A percentile compares a stretch with the other conserved stretches of the same genome.
Evolutionary conservation across 2,113 vertebrate genomes (phyloP).

Genomic region (Thomomys bottae): DNA sequence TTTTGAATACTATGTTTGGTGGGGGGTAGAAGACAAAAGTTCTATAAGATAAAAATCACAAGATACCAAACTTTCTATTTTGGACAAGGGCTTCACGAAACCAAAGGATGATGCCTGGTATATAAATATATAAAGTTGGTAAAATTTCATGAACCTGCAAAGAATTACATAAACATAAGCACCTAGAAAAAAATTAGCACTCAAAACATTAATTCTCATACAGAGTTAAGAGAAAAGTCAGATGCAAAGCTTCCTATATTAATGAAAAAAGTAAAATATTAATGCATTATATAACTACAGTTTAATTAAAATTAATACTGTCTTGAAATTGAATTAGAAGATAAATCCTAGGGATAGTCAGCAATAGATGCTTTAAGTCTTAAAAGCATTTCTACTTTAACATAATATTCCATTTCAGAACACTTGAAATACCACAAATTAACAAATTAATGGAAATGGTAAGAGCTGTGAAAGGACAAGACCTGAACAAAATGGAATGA

Average conservation of each 20-base stretch:
- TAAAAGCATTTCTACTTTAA: not conserved
- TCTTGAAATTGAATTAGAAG: constrained; percentile 45
- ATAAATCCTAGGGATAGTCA: constrained; percentile 31
- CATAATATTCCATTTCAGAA: not conserved
- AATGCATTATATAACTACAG: not conserved
- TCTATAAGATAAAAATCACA: not conserved
- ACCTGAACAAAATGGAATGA: not conserved
- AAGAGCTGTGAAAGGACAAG: not conserved
- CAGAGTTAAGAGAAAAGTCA: not conserved
- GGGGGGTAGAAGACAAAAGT: not conserved
- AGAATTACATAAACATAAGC: constrained; percentile 10
- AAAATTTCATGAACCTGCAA: not conserved
- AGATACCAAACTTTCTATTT: not conserved
- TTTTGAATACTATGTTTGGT: not conserved
- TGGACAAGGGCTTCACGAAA: not conserved
- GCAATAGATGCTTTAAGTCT: not conserved
- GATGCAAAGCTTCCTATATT: not conserved
- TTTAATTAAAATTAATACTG: constrained; percentile 24
- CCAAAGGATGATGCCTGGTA: not conserved
- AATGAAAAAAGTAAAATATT: not conserved
- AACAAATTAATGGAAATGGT: not conserved
- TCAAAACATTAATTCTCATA: constrained; percentile 26
- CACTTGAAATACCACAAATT: not conserved
- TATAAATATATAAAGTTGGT: constrained; percentile 29
- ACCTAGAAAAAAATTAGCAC: not conserved